phyloP scores from a whole-genome alignment of 2,888 invertebrate genomes.

The Heteromyza rotundicornis region DNA sequence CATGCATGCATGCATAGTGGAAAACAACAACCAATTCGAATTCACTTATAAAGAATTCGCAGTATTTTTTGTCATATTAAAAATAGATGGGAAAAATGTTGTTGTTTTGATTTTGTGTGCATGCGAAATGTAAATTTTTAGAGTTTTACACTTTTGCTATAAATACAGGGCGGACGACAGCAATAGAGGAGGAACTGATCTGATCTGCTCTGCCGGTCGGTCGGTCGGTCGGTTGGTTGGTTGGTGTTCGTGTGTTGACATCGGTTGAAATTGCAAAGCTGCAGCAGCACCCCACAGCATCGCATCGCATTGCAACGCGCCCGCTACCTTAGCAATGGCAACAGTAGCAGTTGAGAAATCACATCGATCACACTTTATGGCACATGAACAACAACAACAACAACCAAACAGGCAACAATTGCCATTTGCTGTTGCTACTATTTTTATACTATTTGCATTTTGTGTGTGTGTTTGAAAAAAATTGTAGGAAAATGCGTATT shows the following conservation, averaged over 20 bases:
- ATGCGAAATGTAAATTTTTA: background rate
- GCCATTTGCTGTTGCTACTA: too few relatives aligned
- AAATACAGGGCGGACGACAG: background rate
- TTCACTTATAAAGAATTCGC: too few relatives aligned
- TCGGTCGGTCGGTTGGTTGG: too few relatives aligned
- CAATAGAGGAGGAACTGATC: too few relatives aligned
- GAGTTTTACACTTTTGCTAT: background rate
- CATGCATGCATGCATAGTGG: background rate
- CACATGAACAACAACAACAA: slow-evolving; percentile 51
- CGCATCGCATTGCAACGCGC: too few relatives aligned
- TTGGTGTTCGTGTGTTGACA: too few relatives aligned
- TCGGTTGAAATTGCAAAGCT: too few relatives aligned
- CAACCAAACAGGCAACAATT: background rate
- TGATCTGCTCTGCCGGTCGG: too few relatives aligned
- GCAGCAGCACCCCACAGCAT: background rate
- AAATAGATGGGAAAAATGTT: background rate
- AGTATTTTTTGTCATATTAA: background rate
- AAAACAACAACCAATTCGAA: background rate
- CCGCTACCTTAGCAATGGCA: too few relatives aligned
- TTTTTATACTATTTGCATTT: background rate
- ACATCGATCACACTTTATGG: slow-evolving; percentile 55
- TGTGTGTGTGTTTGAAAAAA: too few relatives aligned
- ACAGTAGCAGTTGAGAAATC: too few relatives aligned
- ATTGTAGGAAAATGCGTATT: background rate
- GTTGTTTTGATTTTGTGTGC: background rate